A percentile compares a stretch with the other conserved stretches of the same genome.
These are phyloP conservation scores for Anthoscopus minutus DNA, from an alignment of 2,113 vertebrate genomes.

Conservation along the genomic window DNA sequence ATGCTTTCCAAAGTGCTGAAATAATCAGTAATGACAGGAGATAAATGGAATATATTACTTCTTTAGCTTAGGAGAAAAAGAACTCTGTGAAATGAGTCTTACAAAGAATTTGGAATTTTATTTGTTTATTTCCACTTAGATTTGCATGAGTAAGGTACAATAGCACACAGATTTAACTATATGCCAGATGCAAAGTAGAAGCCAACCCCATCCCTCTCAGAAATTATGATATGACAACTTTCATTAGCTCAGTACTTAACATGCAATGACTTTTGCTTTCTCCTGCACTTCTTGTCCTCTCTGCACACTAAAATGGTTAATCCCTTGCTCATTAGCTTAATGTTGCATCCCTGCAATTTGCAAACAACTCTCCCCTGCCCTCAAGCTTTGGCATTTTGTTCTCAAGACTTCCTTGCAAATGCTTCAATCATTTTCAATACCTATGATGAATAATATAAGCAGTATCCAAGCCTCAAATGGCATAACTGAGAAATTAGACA, in stretches of 20 bases:
- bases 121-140: neutral
- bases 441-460: neutral
- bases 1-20: neutral
- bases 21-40: neutral
- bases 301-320: neutral
- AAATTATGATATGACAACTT: neutral
- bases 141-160: neutral
- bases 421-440: neutral
- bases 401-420: neutral
- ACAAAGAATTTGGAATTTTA: neutral
- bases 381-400: neutral
- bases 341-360: neutral
- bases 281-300: neutral
- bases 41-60: neutral
- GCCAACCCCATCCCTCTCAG: neutral
- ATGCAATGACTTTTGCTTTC: neutral
- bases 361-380: neutral
- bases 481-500: neutral
- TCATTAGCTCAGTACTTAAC: neutral
- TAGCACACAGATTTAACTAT: neutral
- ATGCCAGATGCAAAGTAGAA: neutral
- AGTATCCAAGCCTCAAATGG: neutral
- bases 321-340: neutral
- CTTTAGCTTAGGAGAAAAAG: neutral
- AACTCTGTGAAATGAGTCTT: neutral